Evolutionary conservation across 2,113 vertebrate species (phyloP), one percentile per base, ranked within the genome.

Genomic region (Xiphophorus hellerii): DNA sequence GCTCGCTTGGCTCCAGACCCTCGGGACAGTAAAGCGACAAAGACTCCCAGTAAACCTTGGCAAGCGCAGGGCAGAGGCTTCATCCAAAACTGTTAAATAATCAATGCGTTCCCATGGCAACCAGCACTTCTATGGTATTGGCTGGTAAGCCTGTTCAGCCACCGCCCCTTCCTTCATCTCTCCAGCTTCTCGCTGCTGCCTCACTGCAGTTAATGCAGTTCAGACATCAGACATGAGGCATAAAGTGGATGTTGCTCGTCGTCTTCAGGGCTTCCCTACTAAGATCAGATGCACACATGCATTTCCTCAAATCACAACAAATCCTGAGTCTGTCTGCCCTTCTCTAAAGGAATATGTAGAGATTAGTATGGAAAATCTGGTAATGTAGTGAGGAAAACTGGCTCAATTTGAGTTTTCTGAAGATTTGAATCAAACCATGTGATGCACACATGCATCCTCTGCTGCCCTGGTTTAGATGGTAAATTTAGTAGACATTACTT

Each of bases 21-120:
- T 63, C 65, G 76, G 83, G 91, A 91, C 86, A 76, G 72, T 83
- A 78, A 88, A 64, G 88, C 88, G 70, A 89, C 87, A 90, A 82
- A 92, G 90, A 86, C 83, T 92, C 87, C 88, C 84, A 81, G 84
- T 81, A 84, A 91, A 93, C 86, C 87, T 80, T 89, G 82, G 85
- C 88, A 84, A 93, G 83, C 63, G 80, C 77, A 71, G 71, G 88
- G 77, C 84, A 81, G 87, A 73, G 58, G 73, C 84, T 85, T 77
- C 76, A 75, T 92, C 88, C 90, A 91, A 93, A 58, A 91, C 73
- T 90, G 92, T 93, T 95, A 95, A 95, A 95, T 94, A 94, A 95
- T 94, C 92, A 91, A 94, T 94, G 93, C 85, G 92, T 93, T 93
- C 80, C 92, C 90, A 94, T 94, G 90, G 92, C 35, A 91, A 95